Conservation (phyloP, 2,888 invertebrate genomes). For the Fabriciana adippe region DNA sequence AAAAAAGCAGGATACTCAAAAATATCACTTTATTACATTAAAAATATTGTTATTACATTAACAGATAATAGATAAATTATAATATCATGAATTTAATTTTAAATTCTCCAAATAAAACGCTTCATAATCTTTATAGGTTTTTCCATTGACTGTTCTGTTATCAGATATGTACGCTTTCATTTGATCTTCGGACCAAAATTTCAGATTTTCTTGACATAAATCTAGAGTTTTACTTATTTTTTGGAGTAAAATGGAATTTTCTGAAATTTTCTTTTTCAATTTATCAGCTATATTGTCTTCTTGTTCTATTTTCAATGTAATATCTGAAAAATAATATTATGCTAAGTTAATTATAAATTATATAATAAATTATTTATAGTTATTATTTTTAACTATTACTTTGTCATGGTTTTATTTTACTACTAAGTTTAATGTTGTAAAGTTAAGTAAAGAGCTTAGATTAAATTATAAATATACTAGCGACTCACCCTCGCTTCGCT, state of each 20-base stretch:
- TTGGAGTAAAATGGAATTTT: slow-evolving; percentile 55
- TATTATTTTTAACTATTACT: no score
- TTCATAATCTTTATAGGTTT: slow-evolving; percentile 60
- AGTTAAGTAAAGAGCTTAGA: no score
- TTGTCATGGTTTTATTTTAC: no score
- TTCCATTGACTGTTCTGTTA: slow-evolving; percentile 57
- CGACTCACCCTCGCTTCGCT: no score
- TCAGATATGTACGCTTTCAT: slow-evolving; percentile 56
- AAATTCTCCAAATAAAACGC: slow-evolving; percentile 51
- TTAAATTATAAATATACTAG: no score
- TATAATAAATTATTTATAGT: no score
- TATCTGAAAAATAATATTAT: slow-evolving; percentile 52
- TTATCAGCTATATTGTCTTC: slow-evolving; percentile 57
- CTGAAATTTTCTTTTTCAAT: slow-evolving; percentile 63
- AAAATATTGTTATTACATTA: neutral
- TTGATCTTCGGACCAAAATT: slow-evolving; percentile 58
- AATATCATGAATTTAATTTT: slow-evolving; percentile 30
- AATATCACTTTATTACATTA: neutral
- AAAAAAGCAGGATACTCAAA: no score
- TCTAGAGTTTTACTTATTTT: slow-evolving; percentile 57
- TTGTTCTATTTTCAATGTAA: slow-evolving; percentile 50
- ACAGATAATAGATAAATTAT: neutral
- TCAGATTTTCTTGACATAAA: slow-evolving; percentile 55
- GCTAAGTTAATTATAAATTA: neutral
- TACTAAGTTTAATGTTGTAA: no score